phyloP scores from a whole-genome alignment of 64 coral and sea anemone species.

The Dendrophyllia cribrosa region DNA sequence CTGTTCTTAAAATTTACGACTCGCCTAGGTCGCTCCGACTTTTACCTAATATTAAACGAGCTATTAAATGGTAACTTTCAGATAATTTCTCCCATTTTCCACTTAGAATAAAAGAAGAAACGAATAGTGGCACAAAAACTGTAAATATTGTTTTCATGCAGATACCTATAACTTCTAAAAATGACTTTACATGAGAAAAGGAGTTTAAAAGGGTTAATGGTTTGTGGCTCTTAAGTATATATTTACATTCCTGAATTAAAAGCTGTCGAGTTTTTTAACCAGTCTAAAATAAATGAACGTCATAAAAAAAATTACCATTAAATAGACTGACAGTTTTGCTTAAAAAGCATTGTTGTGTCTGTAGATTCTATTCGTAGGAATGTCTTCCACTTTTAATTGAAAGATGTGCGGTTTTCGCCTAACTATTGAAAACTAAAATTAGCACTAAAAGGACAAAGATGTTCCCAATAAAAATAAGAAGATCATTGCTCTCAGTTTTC shows the following conservation, averaged over 20 bases:
- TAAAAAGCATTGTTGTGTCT: slow-evolving; percentile 22
- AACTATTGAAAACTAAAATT: neutral
- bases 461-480: neutral
- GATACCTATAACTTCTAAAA: too few relatives aligned
- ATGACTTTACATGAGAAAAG: neutral
- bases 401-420: neutral
- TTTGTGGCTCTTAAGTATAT: neutral
- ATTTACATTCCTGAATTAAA: slow-evolving; percentile 22
- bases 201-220: neutral
- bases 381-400: neutral
- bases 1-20: neutral
- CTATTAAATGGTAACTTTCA: too few relatives aligned
- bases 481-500: neutral
- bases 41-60: too few relatives aligned
- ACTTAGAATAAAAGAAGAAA: too few relatives aligned
- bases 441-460: neutral
- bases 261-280: neutral
- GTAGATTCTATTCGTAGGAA: slow-evolving; percentile 15
- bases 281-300: neutral
- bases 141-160: too few relatives aligned
- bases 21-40: too few relatives aligned
- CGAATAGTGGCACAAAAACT: too few relatives aligned
- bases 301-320: neutral
- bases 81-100: too few relatives aligned
- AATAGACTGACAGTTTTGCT: neutral